Evolutionary conservation across 2,888 invertebrate genomes (phyloP).

Genomic region (Lathronympha strigana): DNA sequence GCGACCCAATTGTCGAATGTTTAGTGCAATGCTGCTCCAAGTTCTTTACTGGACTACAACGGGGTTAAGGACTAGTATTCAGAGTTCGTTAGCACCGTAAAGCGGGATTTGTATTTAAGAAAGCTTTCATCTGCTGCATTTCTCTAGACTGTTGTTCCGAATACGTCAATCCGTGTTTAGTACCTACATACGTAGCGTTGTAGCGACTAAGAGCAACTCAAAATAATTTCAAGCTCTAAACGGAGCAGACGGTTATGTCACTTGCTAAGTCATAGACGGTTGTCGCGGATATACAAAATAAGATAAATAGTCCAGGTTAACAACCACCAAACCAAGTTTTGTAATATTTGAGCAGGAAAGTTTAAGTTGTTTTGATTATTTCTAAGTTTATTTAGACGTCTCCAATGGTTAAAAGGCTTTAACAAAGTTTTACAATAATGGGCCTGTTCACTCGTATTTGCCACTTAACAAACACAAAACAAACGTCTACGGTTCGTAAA

Average conservation of each 20-base stretch:
- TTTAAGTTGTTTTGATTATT: background rate
- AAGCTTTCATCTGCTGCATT: conserved; percentile 25
- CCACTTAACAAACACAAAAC: background rate
- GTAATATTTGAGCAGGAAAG: background rate
- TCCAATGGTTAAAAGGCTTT: background rate
- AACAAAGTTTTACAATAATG: background rate
- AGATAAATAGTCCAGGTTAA: background rate
- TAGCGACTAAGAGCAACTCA: background rate
- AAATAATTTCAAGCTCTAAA: conserved; percentile 4
- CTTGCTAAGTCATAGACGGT: background rate
- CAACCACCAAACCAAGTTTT: background rate
- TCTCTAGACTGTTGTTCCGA: conserved; percentile 18
- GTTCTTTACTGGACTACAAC: conserved; percentile 9
- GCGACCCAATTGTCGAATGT: background rate
- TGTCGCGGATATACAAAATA: background rate
- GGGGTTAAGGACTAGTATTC: conserved; percentile 29
- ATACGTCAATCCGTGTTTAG: conserved; percentile 19
- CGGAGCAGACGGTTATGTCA: background rate
- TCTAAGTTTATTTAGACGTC: background rate
- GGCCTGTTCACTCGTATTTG: background rate
- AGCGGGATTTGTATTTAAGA: conserved; percentile 15
- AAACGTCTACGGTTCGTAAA: background rate
- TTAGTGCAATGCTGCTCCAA: background rate
- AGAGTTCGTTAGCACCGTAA: conserved; percentile 30
- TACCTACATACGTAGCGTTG: background rate